phyloP scores from a whole-genome alignment of 2,797 vertebrate genomes.

The Leuciscus waleckii region DNA sequence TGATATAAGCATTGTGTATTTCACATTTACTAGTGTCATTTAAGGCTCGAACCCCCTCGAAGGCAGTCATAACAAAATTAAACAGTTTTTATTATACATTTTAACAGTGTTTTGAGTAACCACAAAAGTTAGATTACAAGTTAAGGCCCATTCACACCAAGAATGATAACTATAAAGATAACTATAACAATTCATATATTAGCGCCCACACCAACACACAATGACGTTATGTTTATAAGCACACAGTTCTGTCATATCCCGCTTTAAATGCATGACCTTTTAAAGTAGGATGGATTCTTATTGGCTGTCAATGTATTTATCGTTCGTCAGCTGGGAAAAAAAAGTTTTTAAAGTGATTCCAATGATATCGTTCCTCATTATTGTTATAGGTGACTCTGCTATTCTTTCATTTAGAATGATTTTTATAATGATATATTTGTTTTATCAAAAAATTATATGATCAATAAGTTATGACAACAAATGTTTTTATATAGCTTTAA shows the following conservation, averaged over 20 bases:
- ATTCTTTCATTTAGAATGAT: not conserved
- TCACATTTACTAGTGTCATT: not conserved
- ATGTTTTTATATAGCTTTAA: too few relatives aligned
- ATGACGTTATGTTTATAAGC: not conserved
- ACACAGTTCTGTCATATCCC: not conserved
- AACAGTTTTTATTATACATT: not conserved
- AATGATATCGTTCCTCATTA: not conserved
- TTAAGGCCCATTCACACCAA: not conserved
- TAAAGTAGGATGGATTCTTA: not conserved
- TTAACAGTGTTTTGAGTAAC: not conserved
- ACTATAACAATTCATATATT: not conserved
- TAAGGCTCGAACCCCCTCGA: not conserved
- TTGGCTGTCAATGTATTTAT: not conserved
- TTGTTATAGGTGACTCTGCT: not conserved
- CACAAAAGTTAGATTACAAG: not conserved
- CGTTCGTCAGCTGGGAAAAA: not conserved
- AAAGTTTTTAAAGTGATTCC: not conserved
- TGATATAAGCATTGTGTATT: not conserved
- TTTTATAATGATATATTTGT: not conserved
- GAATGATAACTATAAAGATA: not conserved
- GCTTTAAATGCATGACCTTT: not conserved
- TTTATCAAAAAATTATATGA: not conserved
- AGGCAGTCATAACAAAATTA: not conserved
- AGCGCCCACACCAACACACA: not conserved
- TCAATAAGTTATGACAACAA: too few relatives aligned